These are phyloP conservation scores for Siderastrea radians DNA, from an alignment of 92 coral and sea anemone species.

Conservation along the genomic window DNA sequence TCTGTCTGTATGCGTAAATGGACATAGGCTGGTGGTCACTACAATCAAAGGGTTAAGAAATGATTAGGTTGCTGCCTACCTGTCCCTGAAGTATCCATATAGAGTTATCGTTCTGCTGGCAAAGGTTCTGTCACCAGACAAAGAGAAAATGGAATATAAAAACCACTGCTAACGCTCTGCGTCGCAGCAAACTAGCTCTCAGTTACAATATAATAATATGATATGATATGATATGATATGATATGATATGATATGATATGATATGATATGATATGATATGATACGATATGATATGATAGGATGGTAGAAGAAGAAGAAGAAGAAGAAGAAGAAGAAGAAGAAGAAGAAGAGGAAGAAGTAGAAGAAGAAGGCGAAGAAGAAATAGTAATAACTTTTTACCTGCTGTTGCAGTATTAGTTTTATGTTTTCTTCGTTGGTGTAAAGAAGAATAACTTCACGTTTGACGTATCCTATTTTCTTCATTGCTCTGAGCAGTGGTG, in stretches of 20 bases:
- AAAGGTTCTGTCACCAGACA: background rate
- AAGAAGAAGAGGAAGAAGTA: no score
- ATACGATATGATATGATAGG: no score
- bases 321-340: no score
- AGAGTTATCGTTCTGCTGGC: background rate
- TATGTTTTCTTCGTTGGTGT: constrained; percentile 5
- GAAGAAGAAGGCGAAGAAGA: background rate
- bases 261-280: no score
- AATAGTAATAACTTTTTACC: background rate
- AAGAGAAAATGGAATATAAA: background rate
- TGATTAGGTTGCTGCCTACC: background rate
- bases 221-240: no score
- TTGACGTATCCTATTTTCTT: constrained; percentile 22
- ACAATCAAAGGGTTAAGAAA: no score
- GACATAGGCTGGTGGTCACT: no score
- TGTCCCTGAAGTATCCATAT: constrained; percentile 18
- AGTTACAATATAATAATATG: no score
- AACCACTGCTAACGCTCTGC: background rate
- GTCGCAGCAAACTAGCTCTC: background rate
- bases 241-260: no score
- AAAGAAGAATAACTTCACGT: constrained; percentile 59
- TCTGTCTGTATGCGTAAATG: no score
- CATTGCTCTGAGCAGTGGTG: background rate
- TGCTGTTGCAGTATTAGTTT: constrained; percentile 2
- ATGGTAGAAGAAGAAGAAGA: no score